These are phyloP conservation scores for Alsophila aescularia DNA, from an alignment of 2,888 invertebrate genomes.

Conservation along the genomic window DNA sequence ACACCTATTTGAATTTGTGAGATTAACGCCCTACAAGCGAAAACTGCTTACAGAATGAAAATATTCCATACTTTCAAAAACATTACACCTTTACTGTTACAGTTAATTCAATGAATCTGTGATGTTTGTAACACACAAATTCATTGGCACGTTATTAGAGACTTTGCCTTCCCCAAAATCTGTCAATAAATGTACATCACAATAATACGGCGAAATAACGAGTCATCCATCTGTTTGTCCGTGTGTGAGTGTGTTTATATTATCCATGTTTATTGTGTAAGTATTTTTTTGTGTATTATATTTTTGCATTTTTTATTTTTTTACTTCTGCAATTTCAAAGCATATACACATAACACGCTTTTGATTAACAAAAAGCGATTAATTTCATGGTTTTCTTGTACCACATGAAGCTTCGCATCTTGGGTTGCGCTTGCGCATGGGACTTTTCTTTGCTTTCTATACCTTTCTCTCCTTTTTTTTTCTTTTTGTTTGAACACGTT, in stretches of 20 bases:
- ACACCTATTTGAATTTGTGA: too few species aligned
- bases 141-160: neutral
- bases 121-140: neutral
- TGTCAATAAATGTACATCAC: conserved; percentile 23
- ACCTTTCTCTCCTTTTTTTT: conserved; percentile 24
- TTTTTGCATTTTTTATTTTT: conserved; percentile 23
- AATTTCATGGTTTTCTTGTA: conserved; percentile 32
- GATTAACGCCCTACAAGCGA: too few species aligned
- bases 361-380: conserved; percentile 35
- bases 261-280: conserved; percentile 25
- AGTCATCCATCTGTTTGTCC: conserved; percentile 35
- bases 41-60: too few species aligned
- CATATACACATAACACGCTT: conserved; percentile 29
- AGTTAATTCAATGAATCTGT: too few species aligned
- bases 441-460: conserved; percentile 37
- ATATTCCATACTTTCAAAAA: too few species aligned
- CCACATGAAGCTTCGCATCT: conserved; percentile 33
- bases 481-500: conserved; percentile 20
- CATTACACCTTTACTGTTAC: too few species aligned
- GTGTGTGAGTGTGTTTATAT: conserved; percentile 32
- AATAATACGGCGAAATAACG: conserved; percentile 32
- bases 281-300: conserved; percentile 31
- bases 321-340: conserved; percentile 10
- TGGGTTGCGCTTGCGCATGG: conserved; percentile 48
- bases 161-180: conserved; percentile 28